Evolutionary conservation across 2,888 invertebrate species (phyloP), one percentile per base, ranked within the genome.

Genomic region (Odontomyia ornata): DNA sequence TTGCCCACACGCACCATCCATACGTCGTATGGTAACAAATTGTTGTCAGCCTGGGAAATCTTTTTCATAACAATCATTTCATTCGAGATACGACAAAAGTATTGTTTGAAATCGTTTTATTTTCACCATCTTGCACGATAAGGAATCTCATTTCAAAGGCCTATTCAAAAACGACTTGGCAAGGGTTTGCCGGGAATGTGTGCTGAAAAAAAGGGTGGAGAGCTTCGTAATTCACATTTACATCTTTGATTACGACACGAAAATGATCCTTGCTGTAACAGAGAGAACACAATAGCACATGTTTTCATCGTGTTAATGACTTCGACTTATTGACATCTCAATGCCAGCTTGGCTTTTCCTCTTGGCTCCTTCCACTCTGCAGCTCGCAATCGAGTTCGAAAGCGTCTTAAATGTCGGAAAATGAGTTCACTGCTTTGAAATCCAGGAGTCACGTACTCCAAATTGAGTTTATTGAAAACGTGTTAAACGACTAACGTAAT

Each of bases 401-500:
- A 64, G 2, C 57, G 57, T 15, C 13, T 30, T 5, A 67, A n/a
- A 46, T 21, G 27, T 23, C 4, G 7, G 13, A 23, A 67, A 67
- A 46, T 46, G 28, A 46, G 43, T 11, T 46, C 46, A 23, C 67
- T 27, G 46, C 46, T 67, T 46, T 21, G 46, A 67, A 21, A 9
- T 25, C n/a, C n/a, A 46, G 23, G n/a, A 67, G 67, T 67, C 67
- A 67, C 67, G 67, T 67, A 43, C 67, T 67, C 9, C 67, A 46
- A 67, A 67, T 67, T 67, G 7, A 36, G 67, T 67, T 67, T 67
- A 67, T 67, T 67, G 67, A 36, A 67, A 67, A 67, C 67, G 67
- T 67, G 67, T 67, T 67, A 43, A 43, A 43, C 28, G 46, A 46
- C 67, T 67, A 5, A 43, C 46, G 9, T 67, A 43, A 67, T 46